phyloP scores from a whole-genome alignment of 35 echinoderm and acorn worm genomes.

The Ophiothrix spiculata region DNA sequence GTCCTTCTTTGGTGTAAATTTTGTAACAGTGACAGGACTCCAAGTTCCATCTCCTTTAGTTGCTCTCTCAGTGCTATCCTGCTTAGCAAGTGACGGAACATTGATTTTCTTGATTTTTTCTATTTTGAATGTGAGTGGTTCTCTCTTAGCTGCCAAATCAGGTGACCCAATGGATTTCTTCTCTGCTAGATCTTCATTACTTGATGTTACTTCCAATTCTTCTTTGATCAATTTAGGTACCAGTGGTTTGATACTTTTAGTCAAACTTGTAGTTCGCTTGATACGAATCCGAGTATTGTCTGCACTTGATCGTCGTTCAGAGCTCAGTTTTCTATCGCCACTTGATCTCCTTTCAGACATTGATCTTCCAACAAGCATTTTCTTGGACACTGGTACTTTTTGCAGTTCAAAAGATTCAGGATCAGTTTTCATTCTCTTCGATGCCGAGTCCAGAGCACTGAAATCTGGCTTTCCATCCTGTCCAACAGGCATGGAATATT shows the following conservation, averaged over 20 bases:
- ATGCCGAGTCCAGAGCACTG: slow-evolving; percentile 39
- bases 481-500: slow-evolving; percentile 76
- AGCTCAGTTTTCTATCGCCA: slow-evolving; percentile 24
- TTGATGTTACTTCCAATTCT: slow-evolving; percentile 54
- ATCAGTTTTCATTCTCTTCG: slow-evolving; percentile 80
- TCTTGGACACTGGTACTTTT: slow-evolving; percentile 49
- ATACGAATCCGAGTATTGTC: slow-evolving; percentile 12
- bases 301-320: slow-evolving; percentile 13
- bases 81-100: slow-evolving; percentile 63
- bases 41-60: neutral
- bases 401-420: neutral
- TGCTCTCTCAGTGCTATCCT: slow-evolving; percentile 21
- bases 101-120: slow-evolving; percentile 80
- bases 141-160: slow-evolving; percentile 55
- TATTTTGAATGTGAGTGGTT: slow-evolving; percentile 95
- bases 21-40: neutral
- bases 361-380: slow-evolving; percentile 11
- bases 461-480: slow-evolving; percentile 28
- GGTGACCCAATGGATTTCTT: slow-evolving; percentile 34
- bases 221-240: slow-evolving; percentile 87
- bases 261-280: slow-evolving; percentile 2
- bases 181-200: slow-evolving; percentile 32
- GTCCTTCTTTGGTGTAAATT: neutral
- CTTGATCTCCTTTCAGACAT: slow-evolving; percentile 46
- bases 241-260: slow-evolving; percentile 34